Percentiles rank a stretch among this genome's conserved stretches.
phyloP scores from a whole-genome alignment of 2,113 vertebrate genomes.

The Menura novaehollandiae region DNA sequence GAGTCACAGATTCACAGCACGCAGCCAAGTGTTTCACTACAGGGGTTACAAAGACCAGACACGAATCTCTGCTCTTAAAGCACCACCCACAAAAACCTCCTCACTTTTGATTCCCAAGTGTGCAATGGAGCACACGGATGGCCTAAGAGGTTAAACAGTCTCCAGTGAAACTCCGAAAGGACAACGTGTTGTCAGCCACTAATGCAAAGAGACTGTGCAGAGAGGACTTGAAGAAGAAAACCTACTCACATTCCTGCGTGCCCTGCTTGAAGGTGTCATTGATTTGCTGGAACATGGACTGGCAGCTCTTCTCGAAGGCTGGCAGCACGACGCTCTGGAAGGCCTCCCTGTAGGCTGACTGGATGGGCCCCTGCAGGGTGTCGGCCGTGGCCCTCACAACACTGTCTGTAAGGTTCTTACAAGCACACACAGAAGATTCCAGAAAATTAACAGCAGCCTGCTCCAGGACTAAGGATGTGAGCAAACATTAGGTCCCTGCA shows the following conservation, averaged over 20 bases:
- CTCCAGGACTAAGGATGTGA: background rate
- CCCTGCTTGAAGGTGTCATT: constrained; percentile 98
- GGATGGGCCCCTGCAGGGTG: constrained; percentile 91
- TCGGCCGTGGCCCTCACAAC: constrained; percentile 90
- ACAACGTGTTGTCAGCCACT: background rate
- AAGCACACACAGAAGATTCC: background rate
- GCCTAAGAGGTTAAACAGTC: background rate
- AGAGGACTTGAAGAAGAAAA: background rate
- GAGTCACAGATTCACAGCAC: background rate
- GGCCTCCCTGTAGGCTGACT: constrained; percentile 89
- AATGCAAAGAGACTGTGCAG: background rate
- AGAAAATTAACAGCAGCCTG: background rate
- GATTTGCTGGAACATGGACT: constrained; percentile 99
- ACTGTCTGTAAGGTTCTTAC: constrained; percentile 87
- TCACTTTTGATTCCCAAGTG: background rate
- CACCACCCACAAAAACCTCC: background rate
- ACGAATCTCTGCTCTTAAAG: background rate
- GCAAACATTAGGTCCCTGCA: background rate
- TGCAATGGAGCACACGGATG: background rate
- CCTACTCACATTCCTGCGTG: constrained; percentile 91
- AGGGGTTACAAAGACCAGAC: background rate
- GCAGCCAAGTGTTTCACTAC: background rate
- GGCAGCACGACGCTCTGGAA: constrained; percentile 92
- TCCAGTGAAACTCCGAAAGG: background rate
- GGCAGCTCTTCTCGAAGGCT: constrained; percentile 94